Evolutionary conservation across 2,888 invertebrate genomes (phyloP), one percentile per base, ranked within the genome.

Genomic region (Lasioglossum zephyrum): DNA sequence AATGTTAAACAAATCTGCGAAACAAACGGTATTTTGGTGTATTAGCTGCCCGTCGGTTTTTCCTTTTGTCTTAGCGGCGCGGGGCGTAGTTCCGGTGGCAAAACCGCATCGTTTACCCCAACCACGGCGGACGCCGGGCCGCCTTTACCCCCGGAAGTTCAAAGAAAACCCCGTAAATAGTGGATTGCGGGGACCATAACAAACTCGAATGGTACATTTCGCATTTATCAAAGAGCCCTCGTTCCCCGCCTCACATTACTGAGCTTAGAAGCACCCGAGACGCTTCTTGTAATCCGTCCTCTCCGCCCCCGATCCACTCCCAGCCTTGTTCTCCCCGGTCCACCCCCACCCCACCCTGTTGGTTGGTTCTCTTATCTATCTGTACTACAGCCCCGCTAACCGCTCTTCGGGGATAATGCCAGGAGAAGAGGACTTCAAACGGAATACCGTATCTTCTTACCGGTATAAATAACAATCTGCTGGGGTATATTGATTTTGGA

Each of bases 161-260:
- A 91, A 91, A 91, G 91, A 91, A 91, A 91, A 89, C 89, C 82
- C 79, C 85, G 91, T 89, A 91, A 91, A 91, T 91, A 91, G 89
- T 85, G 87, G 87, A 91, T 91, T 86, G 90, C 82, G 85, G 86
- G 86, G 82, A 90, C 91, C 91, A 90, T 91, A 91, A 91, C 91
- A 91, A 91, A 91, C 90, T 89, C 90, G 90, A 91, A 91, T 90
- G 90, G 89, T 91, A 91, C 89, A 91, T 91, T 91, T 91, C 90
- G 90, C 91, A 91, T 91, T 91, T 91, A 91, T 91, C 91, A 91
- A 91, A 91, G 91, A 91, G 91, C 90, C 91, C 86, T 89, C 88
- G 89, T 87, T 84, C 87, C 87, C 87, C 80, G 79, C 81, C 82
- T 84, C 84, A 90, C 87, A 89, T 91, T 91, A 91, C 89, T 87